phyloP scores from a whole-genome alignment of 2,888 invertebrate species.

The Acrobasis suavella region DNA sequence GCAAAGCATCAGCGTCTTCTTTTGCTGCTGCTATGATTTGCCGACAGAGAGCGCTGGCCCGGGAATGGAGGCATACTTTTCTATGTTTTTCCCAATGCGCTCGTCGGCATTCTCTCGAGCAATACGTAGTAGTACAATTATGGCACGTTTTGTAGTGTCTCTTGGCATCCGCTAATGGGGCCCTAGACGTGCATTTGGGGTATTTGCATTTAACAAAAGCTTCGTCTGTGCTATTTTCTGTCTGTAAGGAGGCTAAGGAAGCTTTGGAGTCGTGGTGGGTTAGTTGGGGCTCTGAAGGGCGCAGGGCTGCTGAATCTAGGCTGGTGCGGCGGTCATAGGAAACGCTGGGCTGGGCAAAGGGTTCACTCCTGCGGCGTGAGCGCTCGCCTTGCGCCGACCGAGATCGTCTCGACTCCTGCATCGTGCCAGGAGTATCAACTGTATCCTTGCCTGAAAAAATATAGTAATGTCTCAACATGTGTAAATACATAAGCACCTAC shows the following conservation, averaged over 20 bases:
- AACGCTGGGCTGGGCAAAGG: slow-evolving; percentile 60
- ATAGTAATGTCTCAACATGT: slow-evolving; percentile 22
- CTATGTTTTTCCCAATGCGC: slow-evolving; percentile 97
- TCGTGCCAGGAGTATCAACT: slow-evolving; percentile 78
- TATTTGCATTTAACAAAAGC: slow-evolving; percentile 88
- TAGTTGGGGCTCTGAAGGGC: slow-evolving; percentile 60
- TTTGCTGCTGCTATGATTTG: slow-evolving; percentile 91
- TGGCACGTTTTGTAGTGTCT: slow-evolving; percentile 95
- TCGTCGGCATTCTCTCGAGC: slow-evolving; percentile 94
- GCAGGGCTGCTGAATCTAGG: slow-evolving; percentile 78
- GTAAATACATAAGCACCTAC: slow-evolving; percentile 6
- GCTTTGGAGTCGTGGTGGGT: slow-evolving; percentile 68
- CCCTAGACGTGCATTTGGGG: slow-evolving; percentile 89
- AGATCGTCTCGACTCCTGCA: slow-evolving; percentile 69
- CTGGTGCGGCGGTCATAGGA: slow-evolving; percentile 83
- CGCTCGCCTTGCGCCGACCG: slow-evolving; percentile 72
- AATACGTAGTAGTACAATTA: slow-evolving; percentile 97
- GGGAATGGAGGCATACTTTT: slow-evolving; percentile 93
- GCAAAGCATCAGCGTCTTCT: slow-evolving; percentile 88
- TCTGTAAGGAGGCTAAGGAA: slow-evolving; percentile 73
- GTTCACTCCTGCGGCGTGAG: slow-evolving; percentile 72
- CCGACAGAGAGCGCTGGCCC: slow-evolving; percentile 94
- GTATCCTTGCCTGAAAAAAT: slow-evolving; percentile 76
- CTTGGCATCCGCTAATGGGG: slow-evolving; percentile 89
- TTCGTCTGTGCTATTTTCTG: slow-evolving; percentile 76